Base-by-base conservation (phyloP, 2,797 vertebrate genomes). In the Pseudopleuronectes americanus region DNA sequence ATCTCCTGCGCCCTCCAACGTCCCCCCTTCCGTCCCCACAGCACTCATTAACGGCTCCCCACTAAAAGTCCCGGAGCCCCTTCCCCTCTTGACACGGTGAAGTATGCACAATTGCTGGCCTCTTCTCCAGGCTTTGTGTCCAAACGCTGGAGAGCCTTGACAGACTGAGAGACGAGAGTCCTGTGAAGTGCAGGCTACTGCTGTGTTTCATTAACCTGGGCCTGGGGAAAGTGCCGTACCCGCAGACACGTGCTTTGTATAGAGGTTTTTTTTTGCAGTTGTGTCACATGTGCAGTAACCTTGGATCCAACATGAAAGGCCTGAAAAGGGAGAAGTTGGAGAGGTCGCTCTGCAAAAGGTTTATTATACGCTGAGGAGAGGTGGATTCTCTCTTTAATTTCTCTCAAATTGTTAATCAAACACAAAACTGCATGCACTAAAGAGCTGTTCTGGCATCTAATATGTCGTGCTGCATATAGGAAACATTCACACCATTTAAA, bases 201-300 rank as follows among this genome's bases (percentile, higher is more conserved):
- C 68, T 79, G 69, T 49, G 74, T 77, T 84, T 87, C 70, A 87
- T 84, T 84, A 84, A 85, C 78, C 66, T 41, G 14, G 57, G 62
- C 71, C 68, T 48, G 43, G 22, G 64, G 74, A 55, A 73, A 68
- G 65, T 43, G 23, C 51, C 73, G 45, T 49, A 51, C 57, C 21
- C 63, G 28, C 38, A 41, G 47, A 75, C 45, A 41, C 8, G 4
- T 55, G 62, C 54, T 68, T 68, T 24, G 4, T 31, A 3, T 3
- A 26, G 28, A 31, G n/a, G 19, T 41, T 12, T 45, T 41, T 49
- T 51, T 61, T 53, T 61, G 38, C n/a, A 31, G 7, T 36, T 47
- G 23, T 0, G 8, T 58, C 48, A 58, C 54, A 38, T 0, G 0
- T 68, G 77, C 21, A 45, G 53, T 60, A 71, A 76, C 54, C 6